Evolutionary conservation across 2,888 invertebrate genomes (phyloP).

Genomic region (Stratiomys singularior): DNA sequence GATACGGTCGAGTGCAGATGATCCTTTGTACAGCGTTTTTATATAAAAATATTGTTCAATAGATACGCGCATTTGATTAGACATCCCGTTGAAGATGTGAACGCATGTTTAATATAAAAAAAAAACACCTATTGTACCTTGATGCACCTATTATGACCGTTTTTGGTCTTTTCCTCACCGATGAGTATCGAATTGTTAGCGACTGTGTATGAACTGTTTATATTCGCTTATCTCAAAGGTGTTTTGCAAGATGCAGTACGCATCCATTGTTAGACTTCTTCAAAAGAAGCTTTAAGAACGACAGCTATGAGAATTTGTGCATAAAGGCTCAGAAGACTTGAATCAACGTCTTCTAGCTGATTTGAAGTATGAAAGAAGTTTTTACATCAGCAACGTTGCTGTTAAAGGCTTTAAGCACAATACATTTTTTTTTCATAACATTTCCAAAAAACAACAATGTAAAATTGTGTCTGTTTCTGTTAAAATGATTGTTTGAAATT

Average conservation of each 20-base stretch:
- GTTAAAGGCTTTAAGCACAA: no score
- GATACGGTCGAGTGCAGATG: conserved; percentile 15
- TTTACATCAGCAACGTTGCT: no score
- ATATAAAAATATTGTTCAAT: conserved; percentile 16
- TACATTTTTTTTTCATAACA: no score
- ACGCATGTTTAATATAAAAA: not conserved
- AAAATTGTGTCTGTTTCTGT: no score
- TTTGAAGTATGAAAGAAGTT: no score
- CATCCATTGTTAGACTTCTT: not conserved
- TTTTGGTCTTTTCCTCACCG: not conserved
- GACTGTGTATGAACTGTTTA: not conserved
- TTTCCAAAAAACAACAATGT: no score
- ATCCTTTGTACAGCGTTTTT: conserved; percentile 32
- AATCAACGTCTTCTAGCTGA: no score
- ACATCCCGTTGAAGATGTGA: not conserved
- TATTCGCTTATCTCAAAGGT: not conserved
- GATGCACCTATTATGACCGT: not conserved
- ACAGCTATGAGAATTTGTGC: not conserved
- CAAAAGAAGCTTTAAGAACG: not conserved
- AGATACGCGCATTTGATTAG: conserved; percentile 23
- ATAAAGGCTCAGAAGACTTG: no score
- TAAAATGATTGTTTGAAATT: no score
- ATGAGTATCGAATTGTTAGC: not conserved
- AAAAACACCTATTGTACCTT: not conserved
- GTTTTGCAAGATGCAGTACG: not conserved